These are phyloP conservation scores for Eleutherodactylus coqui DNA, from an alignment of 2,797 vertebrate genomes.

Conservation along the genomic window DNA sequence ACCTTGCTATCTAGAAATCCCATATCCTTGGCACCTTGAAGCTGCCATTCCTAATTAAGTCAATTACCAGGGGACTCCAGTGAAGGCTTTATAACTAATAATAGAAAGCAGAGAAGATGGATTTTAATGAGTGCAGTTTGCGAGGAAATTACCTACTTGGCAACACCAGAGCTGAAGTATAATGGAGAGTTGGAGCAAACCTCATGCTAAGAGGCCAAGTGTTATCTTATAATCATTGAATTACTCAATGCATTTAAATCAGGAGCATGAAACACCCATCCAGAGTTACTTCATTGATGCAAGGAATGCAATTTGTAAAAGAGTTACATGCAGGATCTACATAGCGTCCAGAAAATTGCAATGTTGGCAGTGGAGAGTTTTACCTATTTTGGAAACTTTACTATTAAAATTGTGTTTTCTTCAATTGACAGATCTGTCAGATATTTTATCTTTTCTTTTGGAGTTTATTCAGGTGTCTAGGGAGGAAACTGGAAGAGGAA, in stretches of 20 bases:
- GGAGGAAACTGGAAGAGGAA: background rate
- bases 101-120: conserved; percentile 55
- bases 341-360: background rate
- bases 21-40: conserved; percentile 45
- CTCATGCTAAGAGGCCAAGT: conserved; percentile 38
- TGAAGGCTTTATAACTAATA: conserved; percentile 51
- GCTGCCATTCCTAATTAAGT: conserved; percentile 47
- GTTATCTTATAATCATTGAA: conserved; percentile 52
- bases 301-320: conserved; percentile 14
- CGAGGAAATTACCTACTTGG: conserved; percentile 45
- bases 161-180: conserved; percentile 32
- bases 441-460: background rate
- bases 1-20: conserved; percentile 29
- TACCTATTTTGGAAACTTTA: background rate
- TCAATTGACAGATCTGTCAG: background rate
- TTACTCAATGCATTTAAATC: conserved; percentile 38
- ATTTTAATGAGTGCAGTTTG: conserved; percentile 54
- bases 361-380: background rate
- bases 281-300: background rate
- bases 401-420: background rate
- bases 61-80: conserved; percentile 41
- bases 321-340: background rate
- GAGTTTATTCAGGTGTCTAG: background rate
- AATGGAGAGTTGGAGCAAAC: conserved; percentile 50
- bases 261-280: conserved; percentile 26